A percentile compares a stretch with the other conserved stretches of the same genome.
These are phyloP conservation scores for Sebastes steindachneri DNA, from an alignment of 2,797 vertebrate species.

Conservation along the genomic window DNA sequence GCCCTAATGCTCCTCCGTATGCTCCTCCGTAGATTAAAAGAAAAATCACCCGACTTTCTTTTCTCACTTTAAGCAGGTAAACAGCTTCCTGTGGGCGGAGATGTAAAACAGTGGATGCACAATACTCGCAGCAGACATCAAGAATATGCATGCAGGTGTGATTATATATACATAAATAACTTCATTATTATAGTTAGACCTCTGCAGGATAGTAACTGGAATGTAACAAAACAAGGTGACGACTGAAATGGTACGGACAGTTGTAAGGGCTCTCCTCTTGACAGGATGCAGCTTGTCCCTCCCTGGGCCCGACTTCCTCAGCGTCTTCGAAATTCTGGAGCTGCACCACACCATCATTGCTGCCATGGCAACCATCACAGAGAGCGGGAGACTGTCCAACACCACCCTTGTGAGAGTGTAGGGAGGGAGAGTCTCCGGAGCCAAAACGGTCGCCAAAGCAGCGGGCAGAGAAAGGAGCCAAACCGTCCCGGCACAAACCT, in stretches of 20 bases:
- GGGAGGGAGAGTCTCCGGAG: fast-evolving
- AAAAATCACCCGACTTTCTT: not conserved
- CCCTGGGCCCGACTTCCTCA: conserved; percentile 29
- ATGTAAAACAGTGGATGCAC: conserved; percentile 55
- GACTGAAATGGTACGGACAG: not conserved
- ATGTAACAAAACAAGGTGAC: conserved; percentile 19
- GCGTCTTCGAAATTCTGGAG: not conserved
- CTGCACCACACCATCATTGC: not conserved
- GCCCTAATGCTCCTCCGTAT: no score
- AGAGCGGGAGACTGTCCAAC: fast-evolving
- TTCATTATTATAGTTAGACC: fast-evolving
- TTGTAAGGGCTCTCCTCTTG: conserved; percentile 48
- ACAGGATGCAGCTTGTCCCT: conserved; percentile 12
- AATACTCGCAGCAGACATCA: conserved; percentile 36
- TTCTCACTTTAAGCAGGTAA: not conserved
- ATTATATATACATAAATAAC: fast-evolving
- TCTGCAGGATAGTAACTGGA: not conserved
- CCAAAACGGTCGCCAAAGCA: fast-evolving
- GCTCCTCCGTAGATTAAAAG: not conserved
- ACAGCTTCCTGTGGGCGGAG: conserved; percentile 5
- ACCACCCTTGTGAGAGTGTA: fast-evolving
- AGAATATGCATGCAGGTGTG: fast-evolving
- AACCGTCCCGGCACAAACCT: not conserved
- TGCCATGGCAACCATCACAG: fast-evolving
- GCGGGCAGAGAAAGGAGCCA: conserved; percentile 15